These are phyloP conservation scores for Pilophorus perplexus DNA, from an alignment of 2,888 invertebrate genomes.

Conservation along the genomic window DNA sequence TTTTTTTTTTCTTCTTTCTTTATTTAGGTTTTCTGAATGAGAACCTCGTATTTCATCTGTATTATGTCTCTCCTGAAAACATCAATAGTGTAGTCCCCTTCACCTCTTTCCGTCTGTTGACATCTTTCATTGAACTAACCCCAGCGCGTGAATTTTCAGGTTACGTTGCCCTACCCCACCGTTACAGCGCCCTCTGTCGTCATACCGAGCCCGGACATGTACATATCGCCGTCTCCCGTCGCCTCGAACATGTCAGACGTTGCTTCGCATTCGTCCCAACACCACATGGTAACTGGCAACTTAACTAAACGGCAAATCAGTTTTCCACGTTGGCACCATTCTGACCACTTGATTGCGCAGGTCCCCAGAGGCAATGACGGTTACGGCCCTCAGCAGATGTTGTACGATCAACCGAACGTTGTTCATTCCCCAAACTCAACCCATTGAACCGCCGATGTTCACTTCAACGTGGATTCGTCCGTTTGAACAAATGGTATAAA, in stretches of 20 bases:
- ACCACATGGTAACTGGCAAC: conserved; percentile 15
- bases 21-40: background rate
- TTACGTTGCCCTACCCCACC: conserved; percentile 11
- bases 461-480: too few relatives aligned
- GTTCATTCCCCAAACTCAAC: conserved; percentile 23
- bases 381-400: conserved; percentile 12
- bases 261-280: conserved; percentile 21
- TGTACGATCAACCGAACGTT: conserved; percentile 21
- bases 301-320: too few relatives aligned
- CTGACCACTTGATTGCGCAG: too few relatives aligned
- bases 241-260: conserved; percentile 15
- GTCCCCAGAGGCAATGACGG: conserved; percentile 18
- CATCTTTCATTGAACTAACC: background rate
- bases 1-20: background rate
- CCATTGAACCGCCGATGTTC: too few relatives aligned
- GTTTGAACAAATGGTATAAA: too few relatives aligned
- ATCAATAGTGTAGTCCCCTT: too few relatives aligned
- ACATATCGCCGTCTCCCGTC: conserved; percentile 19
- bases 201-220: conserved; percentile 26
- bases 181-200: background rate
- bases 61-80: too few relatives aligned
- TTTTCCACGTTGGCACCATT: background rate
- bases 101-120: too few relatives aligned
- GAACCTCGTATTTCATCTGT: too few relatives aligned
- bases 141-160: background rate